A percentile compares a stretch with the other conserved stretches of the same genome.
Conservation (phyloP, 1,140 invertebrate genomes). For the Zaprionus gabonicus region DNA sequence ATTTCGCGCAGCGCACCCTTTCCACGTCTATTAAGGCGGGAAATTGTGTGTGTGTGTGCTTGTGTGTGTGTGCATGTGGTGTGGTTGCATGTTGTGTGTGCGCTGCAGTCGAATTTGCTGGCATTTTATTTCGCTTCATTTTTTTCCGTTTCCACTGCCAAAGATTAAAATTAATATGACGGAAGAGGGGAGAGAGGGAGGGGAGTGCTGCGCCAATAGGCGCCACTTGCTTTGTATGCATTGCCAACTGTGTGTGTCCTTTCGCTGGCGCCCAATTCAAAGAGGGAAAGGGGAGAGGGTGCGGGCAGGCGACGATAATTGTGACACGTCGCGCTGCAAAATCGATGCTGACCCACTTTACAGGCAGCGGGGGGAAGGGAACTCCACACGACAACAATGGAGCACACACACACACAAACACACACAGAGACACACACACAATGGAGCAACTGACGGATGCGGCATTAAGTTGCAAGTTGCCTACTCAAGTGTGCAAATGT, state of each 20-base stretch:
- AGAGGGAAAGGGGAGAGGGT: neutral
- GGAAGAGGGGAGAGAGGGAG: neutral
- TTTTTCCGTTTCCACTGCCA: constrained; percentile 14
- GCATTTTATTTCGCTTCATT: constrained; percentile 24
- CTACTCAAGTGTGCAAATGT: constrained; percentile 62
- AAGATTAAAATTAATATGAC: constrained; percentile 59
- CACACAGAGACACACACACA: constrained; percentile 8
- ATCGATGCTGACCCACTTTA: constrained; percentile 80
- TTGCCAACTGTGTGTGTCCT: constrained; percentile 2
- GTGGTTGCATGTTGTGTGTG: constrained; percentile 13
- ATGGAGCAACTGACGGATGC: constrained; percentile 51
- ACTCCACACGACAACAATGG: constrained; percentile 25
- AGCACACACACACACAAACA: constrained; percentile 35
- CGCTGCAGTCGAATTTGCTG: constrained; percentile 32
- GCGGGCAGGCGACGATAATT: constrained; percentile 60
- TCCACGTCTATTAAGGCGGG: no score
- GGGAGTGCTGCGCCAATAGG: neutral
- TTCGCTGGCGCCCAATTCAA: constrained; percentile 5
- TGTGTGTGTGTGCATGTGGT: constrained; percentile 6
- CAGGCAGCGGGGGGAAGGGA: constrained; percentile 11
- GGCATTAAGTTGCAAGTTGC: constrained; percentile 78
- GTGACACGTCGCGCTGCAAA: constrained; percentile 74
- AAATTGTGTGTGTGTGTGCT: no score
- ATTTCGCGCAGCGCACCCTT: no score
- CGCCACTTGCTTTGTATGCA: neutral